phyloP scores from a whole-genome alignment of 2,797 vertebrate species.

The Meda fulgida region DNA sequence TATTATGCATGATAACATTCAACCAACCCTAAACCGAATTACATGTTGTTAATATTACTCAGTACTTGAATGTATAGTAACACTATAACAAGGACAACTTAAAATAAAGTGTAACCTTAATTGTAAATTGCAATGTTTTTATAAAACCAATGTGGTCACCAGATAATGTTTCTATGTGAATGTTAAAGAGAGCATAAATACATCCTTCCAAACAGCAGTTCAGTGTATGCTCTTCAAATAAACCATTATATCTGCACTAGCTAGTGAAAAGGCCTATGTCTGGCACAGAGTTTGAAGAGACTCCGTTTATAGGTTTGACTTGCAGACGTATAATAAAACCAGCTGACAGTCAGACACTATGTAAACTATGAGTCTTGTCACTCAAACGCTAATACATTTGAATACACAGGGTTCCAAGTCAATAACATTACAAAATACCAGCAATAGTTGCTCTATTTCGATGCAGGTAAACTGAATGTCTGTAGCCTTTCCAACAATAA shows the following conservation, averaged over 20 bases:
- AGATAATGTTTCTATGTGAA: slow-evolving; percentile 3
- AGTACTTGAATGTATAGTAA: no score
- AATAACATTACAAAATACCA: not conserved
- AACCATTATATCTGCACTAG: slow-evolving; percentile 4
- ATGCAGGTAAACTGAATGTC: not conserved
- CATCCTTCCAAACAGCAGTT: slow-evolving; percentile 6
- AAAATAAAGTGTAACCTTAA: no score
- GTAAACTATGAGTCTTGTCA: slow-evolving; percentile 38
- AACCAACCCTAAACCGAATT: no score
- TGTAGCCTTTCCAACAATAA: not conserved
- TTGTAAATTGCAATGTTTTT: no score
- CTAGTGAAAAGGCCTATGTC: slow-evolving; percentile 31
- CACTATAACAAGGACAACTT: no score
- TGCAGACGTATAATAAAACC: slow-evolving; percentile 30
- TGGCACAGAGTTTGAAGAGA: not conserved
- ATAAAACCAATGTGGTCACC: not conserved
- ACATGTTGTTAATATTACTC: no score
- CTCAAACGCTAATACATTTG: slow-evolving; percentile 42
- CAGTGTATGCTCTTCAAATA: slow-evolving; percentile 27
- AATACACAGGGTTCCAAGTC: slow-evolving; percentile 14
- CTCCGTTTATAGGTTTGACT: slow-evolving; percentile 19
- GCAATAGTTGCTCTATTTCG: not conserved
- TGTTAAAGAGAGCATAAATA: slow-evolving; percentile 10
- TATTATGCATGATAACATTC: no score
- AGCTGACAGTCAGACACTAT: slow-evolving; percentile 49